phyloP scores from a whole-genome alignment of 2,113 vertebrate genomes.

The Nettapus auritus region DNA sequence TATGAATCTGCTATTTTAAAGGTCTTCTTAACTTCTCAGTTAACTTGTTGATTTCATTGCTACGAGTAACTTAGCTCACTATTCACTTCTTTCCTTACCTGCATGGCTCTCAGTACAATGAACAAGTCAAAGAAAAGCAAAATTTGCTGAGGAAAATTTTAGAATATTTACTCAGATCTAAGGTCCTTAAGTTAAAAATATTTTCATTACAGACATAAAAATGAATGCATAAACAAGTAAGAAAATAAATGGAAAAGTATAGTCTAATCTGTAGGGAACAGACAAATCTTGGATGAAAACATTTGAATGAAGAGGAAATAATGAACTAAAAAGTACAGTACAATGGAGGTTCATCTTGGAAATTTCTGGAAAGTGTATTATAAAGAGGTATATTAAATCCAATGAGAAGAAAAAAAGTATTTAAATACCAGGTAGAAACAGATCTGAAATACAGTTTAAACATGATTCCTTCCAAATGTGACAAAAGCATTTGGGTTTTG shows the following conservation, averaged over 20 bases:
- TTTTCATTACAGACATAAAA: neutral
- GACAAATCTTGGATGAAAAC: neutral
- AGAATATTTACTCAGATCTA: neutral
- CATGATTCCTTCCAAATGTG: neutral
- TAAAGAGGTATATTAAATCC: neutral
- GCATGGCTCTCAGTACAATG: no score
- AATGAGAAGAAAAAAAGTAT: neutral
- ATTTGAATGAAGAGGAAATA: neutral
- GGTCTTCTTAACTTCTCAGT: neutral
- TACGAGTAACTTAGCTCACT: neutral
- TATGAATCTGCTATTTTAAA: neutral
- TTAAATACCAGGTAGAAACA: neutral
- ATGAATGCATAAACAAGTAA: neutral
- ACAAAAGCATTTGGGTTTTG: neutral
- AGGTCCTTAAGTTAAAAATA: neutral
- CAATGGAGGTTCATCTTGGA: neutral
- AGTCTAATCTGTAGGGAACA: neutral
- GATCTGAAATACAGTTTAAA: neutral
- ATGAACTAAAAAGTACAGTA: neutral
- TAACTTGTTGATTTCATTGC: neutral
- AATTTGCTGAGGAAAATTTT: neutral
- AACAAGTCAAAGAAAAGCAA: neutral
- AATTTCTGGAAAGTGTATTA: neutral
- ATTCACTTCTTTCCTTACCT: neutral
- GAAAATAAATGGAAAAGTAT: neutral